Evolutionary conservation across 1,140 invertebrate species (phyloP).

Genomic region (Leguminivora glycinivorella): DNA sequence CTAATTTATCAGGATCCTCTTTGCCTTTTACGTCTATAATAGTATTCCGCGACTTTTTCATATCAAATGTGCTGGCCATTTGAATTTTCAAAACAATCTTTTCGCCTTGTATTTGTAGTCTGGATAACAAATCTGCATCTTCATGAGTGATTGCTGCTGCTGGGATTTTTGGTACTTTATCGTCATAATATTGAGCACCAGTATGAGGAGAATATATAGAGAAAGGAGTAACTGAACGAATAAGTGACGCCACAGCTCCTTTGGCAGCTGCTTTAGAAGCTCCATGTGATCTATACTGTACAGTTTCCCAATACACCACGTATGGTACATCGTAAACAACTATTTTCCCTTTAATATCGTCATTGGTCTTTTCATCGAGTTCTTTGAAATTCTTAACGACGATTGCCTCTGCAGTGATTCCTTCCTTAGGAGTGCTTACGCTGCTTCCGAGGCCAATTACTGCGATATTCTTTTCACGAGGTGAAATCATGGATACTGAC

Average conservation of each 20-base stretch:
- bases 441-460: constrained; percentile 83
- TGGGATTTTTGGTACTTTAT: constrained; percentile 85
- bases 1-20: constrained; percentile 81
- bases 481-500: constrained; percentile 79
- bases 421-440: constrained; percentile 82
- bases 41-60: constrained; percentile 84
- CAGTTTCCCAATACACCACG: constrained; percentile 82
- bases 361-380: constrained; percentile 75
- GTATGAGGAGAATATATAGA: constrained; percentile 86
- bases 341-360: constrained; percentile 84
- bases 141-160: constrained; percentile 89
- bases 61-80: constrained; percentile 74
- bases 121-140: constrained; percentile 87
- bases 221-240: constrained; percentile 87
- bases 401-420: constrained; percentile 85
- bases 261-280: constrained; percentile 83
- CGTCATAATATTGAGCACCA: constrained; percentile 82
- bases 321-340: constrained; percentile 87
- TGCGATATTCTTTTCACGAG: constrained; percentile 77
- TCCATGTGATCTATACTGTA: constrained; percentile 62
- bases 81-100: constrained; percentile 74
- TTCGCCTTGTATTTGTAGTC: constrained; percentile 82
- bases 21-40: constrained; percentile 85
- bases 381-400: constrained; percentile 86
- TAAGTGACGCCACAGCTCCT: constrained; percentile 87